phyloP scores from a whole-genome alignment of 2,888 invertebrate genomes.

The Macrosiphum euphorbiae region DNA sequence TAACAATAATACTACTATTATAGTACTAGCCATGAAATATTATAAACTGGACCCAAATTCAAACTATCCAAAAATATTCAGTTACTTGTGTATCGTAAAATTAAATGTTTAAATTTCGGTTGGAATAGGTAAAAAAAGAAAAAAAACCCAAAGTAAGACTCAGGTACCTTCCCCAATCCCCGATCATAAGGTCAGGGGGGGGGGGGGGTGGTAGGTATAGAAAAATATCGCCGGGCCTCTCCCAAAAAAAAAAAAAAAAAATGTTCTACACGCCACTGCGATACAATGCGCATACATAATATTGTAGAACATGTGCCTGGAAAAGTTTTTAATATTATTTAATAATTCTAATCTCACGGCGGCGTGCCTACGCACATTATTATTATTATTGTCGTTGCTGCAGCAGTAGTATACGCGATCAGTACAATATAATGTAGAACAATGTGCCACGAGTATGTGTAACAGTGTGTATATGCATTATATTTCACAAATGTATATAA shows the following conservation, averaged over 20 bases:
- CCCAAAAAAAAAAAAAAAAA: not conserved
- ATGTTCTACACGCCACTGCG: not conserved
- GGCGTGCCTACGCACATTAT: not conserved
- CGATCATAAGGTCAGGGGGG: not conserved
- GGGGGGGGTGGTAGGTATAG: not conserved
- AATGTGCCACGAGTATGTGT: not conserved
- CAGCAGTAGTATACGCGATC: not conserved
- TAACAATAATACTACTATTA: not conserved
- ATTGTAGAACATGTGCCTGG: not conserved
- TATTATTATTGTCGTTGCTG: not conserved
- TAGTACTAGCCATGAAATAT: no score
- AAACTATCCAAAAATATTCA: not conserved
- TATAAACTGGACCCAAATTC: not conserved
- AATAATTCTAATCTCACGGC: not conserved
- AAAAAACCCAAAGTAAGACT: not conserved
- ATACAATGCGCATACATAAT: not conserved
- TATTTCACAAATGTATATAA: conserved; percentile 11
- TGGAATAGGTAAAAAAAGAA: not conserved
- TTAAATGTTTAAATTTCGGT: not conserved
- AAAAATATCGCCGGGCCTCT: not conserved
- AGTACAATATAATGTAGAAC: not conserved
- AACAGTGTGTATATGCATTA: not conserved
- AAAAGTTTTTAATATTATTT: not conserved
- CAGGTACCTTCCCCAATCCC: no score
- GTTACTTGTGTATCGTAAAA: not conserved